A percentile compares a stretch with the other conserved stretches of the same genome.
Conservation (phyloP, 2,888 invertebrate species). For the Ectropis crepuscularia region DNA sequence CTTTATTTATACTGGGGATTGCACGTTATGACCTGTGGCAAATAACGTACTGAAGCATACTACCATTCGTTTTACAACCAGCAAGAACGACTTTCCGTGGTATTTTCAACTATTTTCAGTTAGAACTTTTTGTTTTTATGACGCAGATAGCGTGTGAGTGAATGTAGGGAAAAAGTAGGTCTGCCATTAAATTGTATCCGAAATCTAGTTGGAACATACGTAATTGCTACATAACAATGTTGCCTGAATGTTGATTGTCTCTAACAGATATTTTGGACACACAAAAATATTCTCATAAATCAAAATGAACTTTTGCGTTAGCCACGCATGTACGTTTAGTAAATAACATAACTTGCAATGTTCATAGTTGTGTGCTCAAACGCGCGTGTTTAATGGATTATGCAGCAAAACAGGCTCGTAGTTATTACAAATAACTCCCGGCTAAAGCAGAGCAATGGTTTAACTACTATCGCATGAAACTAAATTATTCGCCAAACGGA, state of each 20-base stretch:
- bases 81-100: no score
- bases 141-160: background rate
- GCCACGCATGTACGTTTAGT: background rate
- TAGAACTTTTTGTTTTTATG: background rate
- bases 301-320: no score
- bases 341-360: slow-evolving; percentile 1
- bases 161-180: no score
- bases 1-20: slow-evolving; percentile 43
- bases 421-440: slow-evolving; percentile 26
- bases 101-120: no score
- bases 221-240: no score
- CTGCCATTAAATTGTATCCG: no score
- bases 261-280: no score
- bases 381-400: slow-evolving; percentile 7
- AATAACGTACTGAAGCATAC: background rate
- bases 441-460: slow-evolving; percentile 19
- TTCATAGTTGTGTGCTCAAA: slow-evolving; percentile 3
- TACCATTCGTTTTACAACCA: no score
- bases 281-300: no score
- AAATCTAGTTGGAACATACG: no score
- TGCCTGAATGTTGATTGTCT: no score
- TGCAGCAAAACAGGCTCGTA: slow-evolving; percentile 10
- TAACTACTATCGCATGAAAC: slow-evolving; percentile 10
- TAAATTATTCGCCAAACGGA: slow-evolving; percentile 22
- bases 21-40: background rate